Evolutionary conservation across 2,113 vertebrate species (phyloP).

Genomic region (Microcebus lehilahytsara): DNA sequence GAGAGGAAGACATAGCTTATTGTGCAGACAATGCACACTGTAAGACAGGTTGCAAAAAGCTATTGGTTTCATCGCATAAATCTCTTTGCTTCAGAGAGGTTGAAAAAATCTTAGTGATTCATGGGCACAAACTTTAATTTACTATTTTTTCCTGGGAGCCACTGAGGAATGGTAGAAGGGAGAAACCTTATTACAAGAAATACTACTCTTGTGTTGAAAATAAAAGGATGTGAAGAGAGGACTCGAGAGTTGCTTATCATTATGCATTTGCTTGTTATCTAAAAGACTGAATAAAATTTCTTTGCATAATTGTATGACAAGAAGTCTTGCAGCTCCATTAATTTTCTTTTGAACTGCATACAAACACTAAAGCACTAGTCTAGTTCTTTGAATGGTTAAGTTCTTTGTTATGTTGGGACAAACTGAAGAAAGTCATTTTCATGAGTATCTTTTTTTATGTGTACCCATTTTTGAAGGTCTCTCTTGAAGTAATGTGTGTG

Average conservation of each 20-base stretch:
- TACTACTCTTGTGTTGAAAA: constrained; percentile 47
- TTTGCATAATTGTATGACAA: constrained; percentile 29
- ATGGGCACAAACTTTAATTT: constrained; percentile 79
- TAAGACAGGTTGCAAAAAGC: constrained; percentile 70
- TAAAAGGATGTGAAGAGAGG: constrained; percentile 33
- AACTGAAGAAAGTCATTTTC: constrained; percentile 23
- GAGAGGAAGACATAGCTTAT: constrained; percentile 71
- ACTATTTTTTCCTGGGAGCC: constrained; percentile 74
- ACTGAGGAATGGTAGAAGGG: constrained; percentile 60
- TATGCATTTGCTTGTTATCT: constrained; percentile 35
- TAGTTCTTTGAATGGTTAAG: constrained; percentile 37
- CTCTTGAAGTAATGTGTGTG: background rate
- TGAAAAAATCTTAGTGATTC: constrained; percentile 80
- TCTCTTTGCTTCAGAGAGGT: constrained; percentile 71
- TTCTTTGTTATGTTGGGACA: constrained; percentile 28
- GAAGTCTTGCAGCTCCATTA: background rate
- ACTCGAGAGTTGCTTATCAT: constrained; percentile 46
- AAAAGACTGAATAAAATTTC: constrained; percentile 40
- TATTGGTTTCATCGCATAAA: constrained; percentile 77
- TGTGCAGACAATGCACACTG: constrained; percentile 61
- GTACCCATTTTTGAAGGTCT: background rate
- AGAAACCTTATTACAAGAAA: constrained; percentile 70
- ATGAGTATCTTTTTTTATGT: background rate
- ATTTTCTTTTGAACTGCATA: constrained; percentile 45
- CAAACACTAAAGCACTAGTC: background rate